Percentiles rank a stretch among this genome's conserved stretches.
Evolutionary conservation across 2,888 invertebrate genomes (phyloP).

Genomic region (Blastobasis adustella): DNA sequence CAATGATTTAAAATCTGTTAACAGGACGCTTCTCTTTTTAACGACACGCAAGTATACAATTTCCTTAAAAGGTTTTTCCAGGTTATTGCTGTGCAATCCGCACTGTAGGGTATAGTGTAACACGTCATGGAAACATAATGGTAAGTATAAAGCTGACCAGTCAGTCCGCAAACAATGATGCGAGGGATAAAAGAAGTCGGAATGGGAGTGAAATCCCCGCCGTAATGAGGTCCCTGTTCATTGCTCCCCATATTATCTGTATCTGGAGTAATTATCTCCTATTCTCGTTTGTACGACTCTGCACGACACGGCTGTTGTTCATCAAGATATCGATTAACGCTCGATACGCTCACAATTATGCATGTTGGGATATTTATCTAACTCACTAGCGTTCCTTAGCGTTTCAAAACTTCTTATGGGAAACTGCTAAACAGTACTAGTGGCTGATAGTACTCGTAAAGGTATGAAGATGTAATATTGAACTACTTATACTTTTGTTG

Average conservation of each 20-base stretch:
- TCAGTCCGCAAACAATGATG: slow-evolving; percentile 33
- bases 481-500: too few species aligned
- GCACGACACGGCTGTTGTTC: slow-evolving; percentile 17
- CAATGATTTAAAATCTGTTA: slow-evolving; percentile 76
- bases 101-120: slow-evolving; percentile 47
- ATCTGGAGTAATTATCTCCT: slow-evolving; percentile 52
- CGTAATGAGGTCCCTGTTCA: slow-evolving; percentile 44
- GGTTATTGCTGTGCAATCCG: slow-evolving; percentile 60
- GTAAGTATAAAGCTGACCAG: slow-evolving; percentile 22
- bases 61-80: slow-evolving; percentile 69
- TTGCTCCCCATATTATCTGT: slow-evolving; percentile 45
- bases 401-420: too few species aligned
- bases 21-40: slow-evolving; percentile 73
- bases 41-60: slow-evolving; percentile 68
- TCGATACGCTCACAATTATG: too few species aligned
- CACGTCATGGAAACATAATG: slow-evolving; percentile 20
- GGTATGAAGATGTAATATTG: too few species aligned
- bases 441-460: too few species aligned
- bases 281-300: slow-evolving; percentile 8
- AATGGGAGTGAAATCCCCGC: slow-evolving; percentile 46
- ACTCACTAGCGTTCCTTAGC: too few species aligned
- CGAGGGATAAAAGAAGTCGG: slow-evolving; percentile 37
- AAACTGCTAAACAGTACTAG: too few species aligned
- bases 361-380: too few species aligned
- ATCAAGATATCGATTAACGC: too few species aligned